Conservation (phyloP, 2,797 vertebrate genomes). For the Vultur gryphus region DNA sequence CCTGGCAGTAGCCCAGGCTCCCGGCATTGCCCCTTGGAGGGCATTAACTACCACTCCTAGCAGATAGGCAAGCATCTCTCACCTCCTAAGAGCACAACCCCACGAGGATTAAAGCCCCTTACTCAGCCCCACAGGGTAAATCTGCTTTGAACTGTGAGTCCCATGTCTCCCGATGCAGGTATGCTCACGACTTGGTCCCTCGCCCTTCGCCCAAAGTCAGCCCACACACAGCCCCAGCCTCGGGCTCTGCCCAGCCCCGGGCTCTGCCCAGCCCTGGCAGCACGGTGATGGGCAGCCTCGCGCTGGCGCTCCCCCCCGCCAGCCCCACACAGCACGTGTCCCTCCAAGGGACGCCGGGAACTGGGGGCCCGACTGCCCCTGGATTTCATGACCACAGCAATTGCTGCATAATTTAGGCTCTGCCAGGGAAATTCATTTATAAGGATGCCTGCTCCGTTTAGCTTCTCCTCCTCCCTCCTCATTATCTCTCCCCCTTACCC, state of each 20-base stretch:
- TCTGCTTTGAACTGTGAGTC: background rate
- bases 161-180: rapidly evolving
- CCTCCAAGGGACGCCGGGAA: background rate
- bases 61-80: background rate
- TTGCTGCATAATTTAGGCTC: background rate
- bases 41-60: background rate
- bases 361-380: rapidly evolving
- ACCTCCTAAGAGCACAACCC: background rate
- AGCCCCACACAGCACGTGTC: background rate
- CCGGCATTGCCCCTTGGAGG: background rate
- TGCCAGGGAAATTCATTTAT: background rate
- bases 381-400: background rate
- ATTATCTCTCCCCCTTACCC: background rate
- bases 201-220: rapidly evolving
- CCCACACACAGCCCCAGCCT: background rate
- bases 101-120: background rate
- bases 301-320: rapidly evolving
- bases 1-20: background rate
- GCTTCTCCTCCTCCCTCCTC: background rate
- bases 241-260: background rate
- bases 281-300: background rate
- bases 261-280: background rate
- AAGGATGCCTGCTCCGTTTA: background rate
- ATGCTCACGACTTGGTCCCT: background rate
- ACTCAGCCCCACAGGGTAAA: background rate